Evolutionary conservation across 2,113 vertebrate species (phyloP), one percentile per base, ranked within the genome.

Genomic region (Ardeotis arabs): DNA sequence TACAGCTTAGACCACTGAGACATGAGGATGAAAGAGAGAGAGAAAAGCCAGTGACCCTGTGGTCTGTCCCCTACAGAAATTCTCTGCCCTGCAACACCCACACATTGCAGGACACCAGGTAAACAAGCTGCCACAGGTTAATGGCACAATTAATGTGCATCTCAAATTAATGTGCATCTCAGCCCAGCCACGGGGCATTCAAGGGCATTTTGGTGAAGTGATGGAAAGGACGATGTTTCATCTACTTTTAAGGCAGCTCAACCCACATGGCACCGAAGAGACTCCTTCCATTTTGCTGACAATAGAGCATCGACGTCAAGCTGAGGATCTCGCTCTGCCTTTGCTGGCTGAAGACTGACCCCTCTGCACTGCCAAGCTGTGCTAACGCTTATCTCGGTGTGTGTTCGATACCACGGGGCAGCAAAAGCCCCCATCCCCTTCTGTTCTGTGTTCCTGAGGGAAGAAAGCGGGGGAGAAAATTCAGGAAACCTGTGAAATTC

Each of bases 171-270:
- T 0, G 22, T 5, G 44, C 49, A 47, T 11, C 58, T 68, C 49
- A 25, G 41, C 47, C 22, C 31, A 39, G 22, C 10, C 0, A 0
- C 4, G 8, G 31, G 70, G 52, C 55, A 59, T 16, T 45, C 41
- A 24, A 60, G 47, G 41, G 25, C 31, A 27, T 70, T 59, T 41
- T 64, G 89, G 31, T 29, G 39, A 64, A 59, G 21, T 14, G 21
- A 64, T 16, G 16, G 39, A 19, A 81, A 74, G 53, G 37, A 72
- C 0, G 1, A 4, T 8, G 31, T 19, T 49, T 72, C 11, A 59
- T 39, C n/a, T 37, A 6, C 10, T 75, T 52, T 68, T 41, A 39
- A 49, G 49, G 63, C 29, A 79, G 28, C 27, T 66, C 41, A 53
- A 28, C 12, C 21, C 16, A 39, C 28, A 31, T 1, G 41, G 41